These are phyloP conservation scores for Tenualosa thibaudeaui DNA, from an alignment of 2,797 vertebrate species.

Conservation along the genomic window DNA sequence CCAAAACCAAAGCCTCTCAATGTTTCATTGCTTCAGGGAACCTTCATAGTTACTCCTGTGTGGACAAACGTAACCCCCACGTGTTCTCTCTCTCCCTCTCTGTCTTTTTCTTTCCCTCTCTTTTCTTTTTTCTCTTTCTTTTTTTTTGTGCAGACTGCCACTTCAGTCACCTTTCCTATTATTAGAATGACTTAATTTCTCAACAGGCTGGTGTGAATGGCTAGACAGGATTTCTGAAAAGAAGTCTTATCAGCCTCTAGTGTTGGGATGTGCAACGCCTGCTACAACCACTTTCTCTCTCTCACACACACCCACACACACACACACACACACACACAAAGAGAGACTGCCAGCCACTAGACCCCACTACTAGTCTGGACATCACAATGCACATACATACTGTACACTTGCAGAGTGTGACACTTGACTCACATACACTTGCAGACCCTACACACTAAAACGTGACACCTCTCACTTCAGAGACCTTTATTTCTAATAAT, in stretches of 20 bases:
- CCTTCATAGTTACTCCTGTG: background rate
- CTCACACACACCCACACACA: background rate
- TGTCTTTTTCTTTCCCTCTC: background rate
- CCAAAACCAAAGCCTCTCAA: background rate
- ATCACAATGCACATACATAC: background rate
- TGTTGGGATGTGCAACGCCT: background rate
- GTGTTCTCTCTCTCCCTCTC: background rate
- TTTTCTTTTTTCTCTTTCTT: background rate
- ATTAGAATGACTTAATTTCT: background rate
- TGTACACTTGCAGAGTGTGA: background rate
- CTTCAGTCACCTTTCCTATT: background rate
- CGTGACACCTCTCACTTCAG: background rate
- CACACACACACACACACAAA: conserved; percentile 29
- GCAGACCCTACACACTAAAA: conserved; percentile 24
- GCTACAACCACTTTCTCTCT: background rate
- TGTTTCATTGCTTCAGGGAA: background rate
- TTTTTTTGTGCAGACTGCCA: background rate
- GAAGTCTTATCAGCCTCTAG: background rate
- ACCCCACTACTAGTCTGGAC: no score
- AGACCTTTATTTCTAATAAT: background rate
- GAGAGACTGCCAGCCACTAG: background rate
- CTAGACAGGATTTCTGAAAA: background rate
- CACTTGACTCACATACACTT: background rate
- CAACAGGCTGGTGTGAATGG: background rate
- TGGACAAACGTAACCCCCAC: background rate